Base-by-base conservation (phyloP, 2,113 vertebrate species). In the Leptobrachium ailaonicum region DNA sequence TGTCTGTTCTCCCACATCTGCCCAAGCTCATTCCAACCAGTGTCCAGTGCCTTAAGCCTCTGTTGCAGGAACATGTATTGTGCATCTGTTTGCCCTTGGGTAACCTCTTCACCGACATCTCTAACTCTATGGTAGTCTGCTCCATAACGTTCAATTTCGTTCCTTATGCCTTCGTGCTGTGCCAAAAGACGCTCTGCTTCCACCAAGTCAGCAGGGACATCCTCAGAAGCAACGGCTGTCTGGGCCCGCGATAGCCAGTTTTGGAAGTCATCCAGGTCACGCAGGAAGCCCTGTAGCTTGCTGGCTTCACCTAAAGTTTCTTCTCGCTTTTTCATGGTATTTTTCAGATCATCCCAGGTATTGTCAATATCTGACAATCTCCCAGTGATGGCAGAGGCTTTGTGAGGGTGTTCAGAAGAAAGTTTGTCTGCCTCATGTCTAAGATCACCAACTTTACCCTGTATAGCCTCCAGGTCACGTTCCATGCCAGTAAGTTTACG, bases 1-100 rank as follows among this genome's bases (percentile, higher is more conserved):
- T 96, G 97, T 6, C 96, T 91, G 86, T 94, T 95, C 87, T 98
- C 96, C 97, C 97, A 98, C 95, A 96, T 96, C 74, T 92, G 89
- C 13, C 94, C 93, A 84, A 98, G 88, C 85, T 98, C 95, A 2
- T 96, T 93, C 97, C 97, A 99, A 75, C 96, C 97, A 0, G 95
- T 95, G 66, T 97, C 96, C 77, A 98, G 86, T 0, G 96, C 94
- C 71, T 98, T 95, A 13, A 98, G 91, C 41, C 97, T 92, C 90
- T 95, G 96, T 0, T 92, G 94, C 66, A 98, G 88, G 85, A 96
- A 95, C 90, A 96, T 92, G 85, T 95, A 83, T 87, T 98, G 97
- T 54, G 95, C 87, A 67, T 98, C 97, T 0, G 93, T 94, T 85
- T 96, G 95, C 60, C 94, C 97, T 13, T 84, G 91, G 13, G 96